These are phyloP conservation scores for Taxidea taxus DNA, from an alignment of 2,113 vertebrate genomes.

Conservation along the genomic window DNA sequence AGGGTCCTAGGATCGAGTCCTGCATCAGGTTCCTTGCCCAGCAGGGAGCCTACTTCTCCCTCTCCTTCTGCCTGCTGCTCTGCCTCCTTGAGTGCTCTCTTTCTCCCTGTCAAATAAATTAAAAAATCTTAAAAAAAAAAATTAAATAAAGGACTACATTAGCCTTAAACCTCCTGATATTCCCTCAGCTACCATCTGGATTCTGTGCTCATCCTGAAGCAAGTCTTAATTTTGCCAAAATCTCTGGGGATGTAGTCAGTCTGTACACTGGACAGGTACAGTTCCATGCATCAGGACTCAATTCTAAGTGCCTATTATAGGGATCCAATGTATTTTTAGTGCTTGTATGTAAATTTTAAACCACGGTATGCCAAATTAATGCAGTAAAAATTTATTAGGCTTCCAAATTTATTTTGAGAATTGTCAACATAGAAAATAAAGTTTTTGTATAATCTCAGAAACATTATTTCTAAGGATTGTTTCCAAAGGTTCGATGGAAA, in stretches of 20 bases:
- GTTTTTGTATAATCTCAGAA: background rate
- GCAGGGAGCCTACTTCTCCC: background rate
- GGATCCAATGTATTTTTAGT: background rate
- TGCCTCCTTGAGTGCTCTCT: background rate
- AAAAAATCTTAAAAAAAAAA: background rate
- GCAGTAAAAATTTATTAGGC: background rate
- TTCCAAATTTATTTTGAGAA: conserved; percentile 42
- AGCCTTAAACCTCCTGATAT: background rate
- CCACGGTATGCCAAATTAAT: background rate
- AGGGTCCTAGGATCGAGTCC: background rate
- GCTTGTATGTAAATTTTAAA: conserved; percentile 38
- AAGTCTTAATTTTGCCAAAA: background rate
- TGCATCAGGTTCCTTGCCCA: background rate
- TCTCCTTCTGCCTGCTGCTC: background rate
- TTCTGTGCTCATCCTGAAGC: background rate
- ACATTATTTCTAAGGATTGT: background rate
- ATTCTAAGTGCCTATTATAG: background rate
- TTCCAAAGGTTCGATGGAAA: background rate
- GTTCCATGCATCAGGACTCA: background rate
- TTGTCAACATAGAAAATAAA: conserved; percentile 14
- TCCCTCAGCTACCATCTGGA: background rate
- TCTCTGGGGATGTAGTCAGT: background rate
- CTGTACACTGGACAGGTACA: background rate
- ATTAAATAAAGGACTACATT: background rate
- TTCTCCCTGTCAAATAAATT: background rate